Conservation (phyloP, 2,113 vertebrate genomes). For the Catharus bicknelli region DNA sequence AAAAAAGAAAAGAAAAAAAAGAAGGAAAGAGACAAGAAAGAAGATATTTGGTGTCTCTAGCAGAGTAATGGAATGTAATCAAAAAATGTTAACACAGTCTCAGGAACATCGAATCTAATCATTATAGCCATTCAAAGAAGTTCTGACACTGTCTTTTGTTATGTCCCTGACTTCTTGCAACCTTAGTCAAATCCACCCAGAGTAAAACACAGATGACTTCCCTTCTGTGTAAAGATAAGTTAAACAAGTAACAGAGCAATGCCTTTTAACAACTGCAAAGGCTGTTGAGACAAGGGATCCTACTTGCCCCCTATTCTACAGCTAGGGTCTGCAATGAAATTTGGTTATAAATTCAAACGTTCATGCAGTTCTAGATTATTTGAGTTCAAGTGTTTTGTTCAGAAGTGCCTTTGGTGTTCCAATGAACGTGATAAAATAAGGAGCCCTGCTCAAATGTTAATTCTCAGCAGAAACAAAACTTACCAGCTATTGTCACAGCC, state of each 20-base stretch:
- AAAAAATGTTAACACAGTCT: background rate
- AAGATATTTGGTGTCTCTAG: background rate
- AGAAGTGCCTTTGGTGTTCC: background rate
- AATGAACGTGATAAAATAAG: background rate
- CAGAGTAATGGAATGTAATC: background rate
- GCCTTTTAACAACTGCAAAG: background rate
- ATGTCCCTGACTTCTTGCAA: background rate
- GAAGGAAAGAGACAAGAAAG: background rate
- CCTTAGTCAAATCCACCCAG: background rate
- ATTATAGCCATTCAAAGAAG: background rate
- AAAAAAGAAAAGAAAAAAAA: fast-evolving
- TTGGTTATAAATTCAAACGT: background rate
- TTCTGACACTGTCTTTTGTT: background rate
- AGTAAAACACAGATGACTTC: background rate
- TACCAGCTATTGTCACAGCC: background rate
- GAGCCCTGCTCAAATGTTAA: background rate
- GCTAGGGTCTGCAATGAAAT: background rate
- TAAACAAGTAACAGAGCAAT: background rate
- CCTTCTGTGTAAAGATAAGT: background rate
- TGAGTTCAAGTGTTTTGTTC: background rate
- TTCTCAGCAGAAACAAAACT: background rate
- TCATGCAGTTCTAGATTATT: background rate
- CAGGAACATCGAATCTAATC: background rate
- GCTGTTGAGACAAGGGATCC: background rate
- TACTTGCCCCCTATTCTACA: background rate